phyloP scores from a whole-genome alignment of 2,113 vertebrate species.

The Siniperca chuatsi region DNA sequence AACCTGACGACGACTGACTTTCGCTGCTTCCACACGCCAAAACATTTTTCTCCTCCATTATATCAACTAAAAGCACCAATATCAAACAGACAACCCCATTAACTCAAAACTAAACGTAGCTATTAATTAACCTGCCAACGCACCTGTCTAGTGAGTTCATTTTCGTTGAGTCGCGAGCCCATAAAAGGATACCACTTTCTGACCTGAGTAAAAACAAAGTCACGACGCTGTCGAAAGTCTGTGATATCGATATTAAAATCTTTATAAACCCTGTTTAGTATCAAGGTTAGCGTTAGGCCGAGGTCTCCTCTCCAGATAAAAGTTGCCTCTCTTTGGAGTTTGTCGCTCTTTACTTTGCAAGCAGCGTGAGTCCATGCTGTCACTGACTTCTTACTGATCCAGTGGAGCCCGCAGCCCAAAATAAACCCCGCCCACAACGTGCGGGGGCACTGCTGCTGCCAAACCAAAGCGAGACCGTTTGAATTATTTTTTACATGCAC shows the following conservation, averaged over 20 bases:
- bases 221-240: slow-evolving; percentile 14
- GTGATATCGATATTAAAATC: neutral
- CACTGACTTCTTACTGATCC: neutral
- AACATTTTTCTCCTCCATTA: slow-evolving; percentile 43
- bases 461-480: slow-evolving; percentile 12
- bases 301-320: neutral
- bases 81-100: neutral
- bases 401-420: neutral
- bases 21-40: slow-evolving; percentile 10
- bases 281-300: no score
- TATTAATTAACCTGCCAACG: slow-evolving; percentile 42
- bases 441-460: neutral
- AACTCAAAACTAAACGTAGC: neutral
- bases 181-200: neutral
- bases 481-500: neutral
- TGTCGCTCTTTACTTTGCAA: neutral
- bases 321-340: neutral
- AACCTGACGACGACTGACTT: slow-evolving; percentile 62
- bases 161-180: neutral
- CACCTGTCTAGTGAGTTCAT: slow-evolving; percentile 65
- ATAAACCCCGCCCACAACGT: slow-evolving; percentile 59
- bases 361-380: slow-evolving; percentile 32
- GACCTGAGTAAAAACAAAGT: slow-evolving; percentile 17
- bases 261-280: neutral
- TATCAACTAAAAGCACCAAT: no score